Base-by-base conservation (phyloP, 2,797 vertebrate genomes). In the Syndactyla subalaris region DNA sequence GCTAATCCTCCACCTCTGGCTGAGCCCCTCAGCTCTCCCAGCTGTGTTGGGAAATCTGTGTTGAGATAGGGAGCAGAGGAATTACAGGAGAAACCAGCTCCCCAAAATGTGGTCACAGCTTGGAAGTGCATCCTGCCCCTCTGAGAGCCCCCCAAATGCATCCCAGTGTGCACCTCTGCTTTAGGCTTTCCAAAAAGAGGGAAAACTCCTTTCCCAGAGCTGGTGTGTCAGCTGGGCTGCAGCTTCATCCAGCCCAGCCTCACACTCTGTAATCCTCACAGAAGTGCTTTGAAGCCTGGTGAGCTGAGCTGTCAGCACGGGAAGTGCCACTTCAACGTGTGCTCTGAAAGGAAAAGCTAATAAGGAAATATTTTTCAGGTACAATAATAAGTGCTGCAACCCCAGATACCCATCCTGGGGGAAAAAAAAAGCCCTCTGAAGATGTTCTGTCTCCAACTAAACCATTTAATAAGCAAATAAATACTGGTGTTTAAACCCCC, bases 261-360 rank as follows among this genome's bases (percentile, higher is more conserved):
- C 38, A 4, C 30, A 7, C 12, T 4, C 48, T 54, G 21, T 8
- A 30, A 4, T 23, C 51, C 61, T 39, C 48, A 38, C 73, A 54
- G 36, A 81, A 61, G 52, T 49, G 46, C 88, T 88, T 85, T 66
- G 94, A 76, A 87, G 74, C 80, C 83, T 49, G 89, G 93, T 51
- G 59, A 62, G 38, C 62, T 57, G 77, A 68, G 81, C 88, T 94
- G 91, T 91, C 94, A 89, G 75, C 87, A 65, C 0, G 6, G 63
- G 92, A 90, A 92, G 52, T 49, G 57, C 80, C 86, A 82, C 21
- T 82, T 86, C 59, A 91, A 30, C 32, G 58, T 24, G 77, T 81
- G 89, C 75, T 81, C 91, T 59, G 85, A 89, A 94, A 84, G 24
- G 59, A 93, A 91, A 88, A 88, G 58, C 78, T 79, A 91, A 82